phyloP scores from a whole-genome alignment of 2,797 vertebrate genomes.

The Myripristis jacobus region DNA sequence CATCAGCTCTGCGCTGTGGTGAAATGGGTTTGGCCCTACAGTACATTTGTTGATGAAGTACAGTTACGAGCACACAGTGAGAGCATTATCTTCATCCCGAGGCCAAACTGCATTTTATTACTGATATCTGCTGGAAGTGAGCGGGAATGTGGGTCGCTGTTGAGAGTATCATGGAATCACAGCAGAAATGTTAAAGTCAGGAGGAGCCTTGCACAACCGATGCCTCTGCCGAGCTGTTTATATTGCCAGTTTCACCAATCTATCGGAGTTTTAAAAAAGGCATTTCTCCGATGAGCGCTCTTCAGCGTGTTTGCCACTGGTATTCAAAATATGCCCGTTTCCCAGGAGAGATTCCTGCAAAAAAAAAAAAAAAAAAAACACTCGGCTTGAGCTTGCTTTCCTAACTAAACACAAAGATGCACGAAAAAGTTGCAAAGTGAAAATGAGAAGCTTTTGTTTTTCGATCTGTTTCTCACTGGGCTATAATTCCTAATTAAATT shows the following conservation, averaged over 20 bases:
- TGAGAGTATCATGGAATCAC: constrained; percentile 38
- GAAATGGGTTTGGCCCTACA: constrained; percentile 54
- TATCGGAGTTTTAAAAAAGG: constrained; percentile 31
- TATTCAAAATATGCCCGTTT: constrained; percentile 8
- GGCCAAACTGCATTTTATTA: constrained; percentile 64
- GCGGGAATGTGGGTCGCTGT: constrained; percentile 28
- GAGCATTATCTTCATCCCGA: constrained; percentile 64
- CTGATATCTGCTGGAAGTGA: constrained; percentile 41
- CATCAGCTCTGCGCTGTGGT: constrained; percentile 52
- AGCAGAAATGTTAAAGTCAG: constrained; percentile 6
- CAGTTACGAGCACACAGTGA: constrained; percentile 49
- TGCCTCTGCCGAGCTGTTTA: constrained; percentile 21
- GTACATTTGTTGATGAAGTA: constrained; percentile 66
- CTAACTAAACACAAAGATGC: constrained; percentile 50
- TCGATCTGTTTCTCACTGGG: constrained; percentile 62
- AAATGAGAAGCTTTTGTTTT: constrained; percentile 66
- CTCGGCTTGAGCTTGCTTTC: constrained; percentile 16
- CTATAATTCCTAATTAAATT: constrained; percentile 85
- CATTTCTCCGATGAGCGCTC: constrained; percentile 15
- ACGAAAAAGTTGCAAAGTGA: constrained; percentile 56
- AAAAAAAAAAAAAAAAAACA: constrained; percentile 29
- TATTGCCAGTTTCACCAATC: background rate
- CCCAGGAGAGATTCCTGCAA: constrained; percentile 19
- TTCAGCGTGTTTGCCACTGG: background rate
- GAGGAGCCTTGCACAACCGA: background rate